Percentiles rank a stretch among this genome's conserved stretches.
Conservation (phyloP, 2,113 vertebrate species). For the Hypocryptadius cinnamomeus region DNA sequence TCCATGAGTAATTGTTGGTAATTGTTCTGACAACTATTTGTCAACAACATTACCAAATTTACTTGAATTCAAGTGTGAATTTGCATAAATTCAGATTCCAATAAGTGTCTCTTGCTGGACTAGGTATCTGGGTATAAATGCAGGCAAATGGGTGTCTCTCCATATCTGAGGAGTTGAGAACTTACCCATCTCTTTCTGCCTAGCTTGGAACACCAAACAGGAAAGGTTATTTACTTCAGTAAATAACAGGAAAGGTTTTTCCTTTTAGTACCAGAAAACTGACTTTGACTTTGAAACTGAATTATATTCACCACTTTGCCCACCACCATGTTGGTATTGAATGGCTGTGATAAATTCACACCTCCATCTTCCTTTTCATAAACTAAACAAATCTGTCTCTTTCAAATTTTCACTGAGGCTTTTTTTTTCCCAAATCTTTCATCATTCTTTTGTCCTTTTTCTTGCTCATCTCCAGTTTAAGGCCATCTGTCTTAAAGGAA, state of each 20-base stretch:
- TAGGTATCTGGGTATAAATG: not conserved
- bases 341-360: not conserved
- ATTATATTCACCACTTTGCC: not conserved
- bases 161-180: not conserved
- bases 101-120: not conserved
- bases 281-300: not conserved
- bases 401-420: not conserved
- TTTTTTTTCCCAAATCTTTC: not conserved
- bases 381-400: not conserved
- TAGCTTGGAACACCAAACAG: not conserved
- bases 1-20: not conserved
- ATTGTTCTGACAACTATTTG: not conserved
- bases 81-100: not conserved
- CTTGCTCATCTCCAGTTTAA: not conserved
- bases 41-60: not conserved
- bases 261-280: not conserved
- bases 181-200: not conserved
- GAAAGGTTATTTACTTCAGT: not conserved
- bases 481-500: slow-evolving; percentile 3
- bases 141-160: not conserved
- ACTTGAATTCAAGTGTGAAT: not conserved
- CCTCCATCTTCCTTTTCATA: not conserved
- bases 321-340: not conserved
- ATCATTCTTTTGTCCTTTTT: not conserved
- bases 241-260: not conserved